Conservation (phyloP, 2,888 invertebrate species). For the Apodemia duryi region DNA sequence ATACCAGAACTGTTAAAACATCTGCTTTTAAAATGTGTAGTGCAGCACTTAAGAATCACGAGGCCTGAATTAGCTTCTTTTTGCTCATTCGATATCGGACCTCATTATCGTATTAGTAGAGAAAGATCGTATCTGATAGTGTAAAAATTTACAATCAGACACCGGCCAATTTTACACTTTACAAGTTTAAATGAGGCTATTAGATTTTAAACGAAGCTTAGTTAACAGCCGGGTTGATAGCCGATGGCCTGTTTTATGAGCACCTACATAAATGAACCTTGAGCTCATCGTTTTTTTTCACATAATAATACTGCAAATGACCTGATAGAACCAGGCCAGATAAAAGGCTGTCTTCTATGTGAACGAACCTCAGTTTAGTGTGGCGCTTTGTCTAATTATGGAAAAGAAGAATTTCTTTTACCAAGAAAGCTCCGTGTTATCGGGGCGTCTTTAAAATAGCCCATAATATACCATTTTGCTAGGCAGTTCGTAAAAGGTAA, state of each 20-base stretch:
- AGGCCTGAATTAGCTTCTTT: background rate
- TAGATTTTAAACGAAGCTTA: conserved; percentile 13
- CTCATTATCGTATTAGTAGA: background rate
- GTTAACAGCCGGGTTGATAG: conserved; percentile 12
- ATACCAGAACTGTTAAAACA: too few relatives aligned
- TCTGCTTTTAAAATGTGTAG: too few relatives aligned
- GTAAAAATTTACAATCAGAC: background rate
- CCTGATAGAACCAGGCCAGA: too few relatives aligned
- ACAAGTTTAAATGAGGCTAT: conserved; percentile 15
- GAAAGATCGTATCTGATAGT: background rate
- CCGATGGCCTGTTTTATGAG: background rate
- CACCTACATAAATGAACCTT: background rate
- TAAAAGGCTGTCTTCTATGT: too few relatives aligned
- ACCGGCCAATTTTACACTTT: conserved; percentile 10
- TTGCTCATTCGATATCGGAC: background rate
- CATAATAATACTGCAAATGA: background rate
- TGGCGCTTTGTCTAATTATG: too few relatives aligned
- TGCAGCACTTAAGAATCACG: background rate
- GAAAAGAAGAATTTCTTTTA: too few relatives aligned
- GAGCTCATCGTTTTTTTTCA: background rate
- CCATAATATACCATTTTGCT: too few relatives aligned
- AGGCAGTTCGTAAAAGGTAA: too few relatives aligned
- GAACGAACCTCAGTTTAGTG: too few relatives aligned
- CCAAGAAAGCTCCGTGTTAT: too few relatives aligned
- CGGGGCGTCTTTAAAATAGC: too few relatives aligned